A percentile compares a stretch with the other conserved stretches of the same genome.
Evolutionary conservation across 1,140 invertebrate species (phyloP).

Genomic region (Drosophila kohkoa): DNA sequence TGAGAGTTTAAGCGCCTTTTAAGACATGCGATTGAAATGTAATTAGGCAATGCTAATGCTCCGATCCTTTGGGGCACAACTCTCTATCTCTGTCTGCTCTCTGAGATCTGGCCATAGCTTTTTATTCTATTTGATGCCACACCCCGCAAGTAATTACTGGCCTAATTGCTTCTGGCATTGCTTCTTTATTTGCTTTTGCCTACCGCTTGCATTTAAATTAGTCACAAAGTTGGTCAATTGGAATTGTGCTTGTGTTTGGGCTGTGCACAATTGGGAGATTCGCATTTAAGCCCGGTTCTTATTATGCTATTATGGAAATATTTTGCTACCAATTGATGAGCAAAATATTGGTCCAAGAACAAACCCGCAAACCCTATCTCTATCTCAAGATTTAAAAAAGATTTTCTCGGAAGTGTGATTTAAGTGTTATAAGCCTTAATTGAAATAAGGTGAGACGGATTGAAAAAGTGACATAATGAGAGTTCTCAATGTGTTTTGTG

Average conservation of each 20-base stretch:
- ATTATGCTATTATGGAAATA: constrained; percentile 30
- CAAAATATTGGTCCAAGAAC: constrained; percentile 15
- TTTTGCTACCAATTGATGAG: background rate
- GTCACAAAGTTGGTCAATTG: constrained; percentile 37
- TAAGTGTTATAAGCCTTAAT: background rate
- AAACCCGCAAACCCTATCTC: background rate
- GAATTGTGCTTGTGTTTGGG: background rate
- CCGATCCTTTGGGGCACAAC: constrained; percentile 12
- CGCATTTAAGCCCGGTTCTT: constrained; percentile 33
- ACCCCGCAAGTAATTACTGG: constrained; percentile 55
- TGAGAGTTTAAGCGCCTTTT: constrained; percentile 62
- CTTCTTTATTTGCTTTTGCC: constrained; percentile 15
- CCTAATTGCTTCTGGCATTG: constrained; percentile 49
- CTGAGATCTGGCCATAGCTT: constrained; percentile 10
- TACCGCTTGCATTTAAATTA: constrained; percentile 6
- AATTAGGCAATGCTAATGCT: constrained; percentile 80
- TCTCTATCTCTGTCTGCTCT: background rate
- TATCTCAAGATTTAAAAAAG: background rate
- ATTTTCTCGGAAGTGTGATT: background rate
- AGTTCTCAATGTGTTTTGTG: no score
- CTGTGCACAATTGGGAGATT: constrained; percentile 31
- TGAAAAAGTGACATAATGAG: no score
- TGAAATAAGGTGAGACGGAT: background rate
- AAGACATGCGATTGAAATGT: constrained; percentile 77
- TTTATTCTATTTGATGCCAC: constrained; percentile 37